Conservation (phyloP, 2,797 vertebrate species). For the Sarcoramphus papa region DNA sequence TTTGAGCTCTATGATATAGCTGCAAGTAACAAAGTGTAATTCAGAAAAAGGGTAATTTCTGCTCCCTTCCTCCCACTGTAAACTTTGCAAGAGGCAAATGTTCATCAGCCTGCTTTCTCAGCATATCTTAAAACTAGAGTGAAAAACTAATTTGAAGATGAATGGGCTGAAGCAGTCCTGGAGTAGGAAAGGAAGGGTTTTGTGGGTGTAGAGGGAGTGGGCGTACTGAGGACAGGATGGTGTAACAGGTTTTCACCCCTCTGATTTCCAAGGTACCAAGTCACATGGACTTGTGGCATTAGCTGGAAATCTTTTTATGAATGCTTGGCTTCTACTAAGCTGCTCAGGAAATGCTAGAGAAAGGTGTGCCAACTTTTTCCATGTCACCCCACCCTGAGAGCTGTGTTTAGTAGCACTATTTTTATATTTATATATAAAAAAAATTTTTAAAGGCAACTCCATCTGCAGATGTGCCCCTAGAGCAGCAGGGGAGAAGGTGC, state of each 20-base stretch:
- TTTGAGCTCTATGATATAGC: background rate
- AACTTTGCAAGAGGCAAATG: background rate
- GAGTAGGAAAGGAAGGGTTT: background rate
- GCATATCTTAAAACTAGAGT: background rate
- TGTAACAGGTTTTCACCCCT: background rate
- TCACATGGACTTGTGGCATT: background rate
- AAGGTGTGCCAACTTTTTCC: background rate
- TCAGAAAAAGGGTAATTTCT: background rate
- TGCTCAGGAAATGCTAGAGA: background rate
- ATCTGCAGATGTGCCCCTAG: background rate
- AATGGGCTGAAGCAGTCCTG: background rate
- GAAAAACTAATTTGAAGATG: background rate
- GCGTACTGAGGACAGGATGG: background rate
- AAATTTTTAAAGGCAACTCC: background rate
- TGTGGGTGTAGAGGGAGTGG: background rate
- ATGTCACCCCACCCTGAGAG: background rate
- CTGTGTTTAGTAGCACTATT: background rate
- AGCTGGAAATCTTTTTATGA: background rate
- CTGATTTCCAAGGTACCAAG: background rate
- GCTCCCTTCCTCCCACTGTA: background rate
- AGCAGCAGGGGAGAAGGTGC: background rate
- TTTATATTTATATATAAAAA: fast-evolving
- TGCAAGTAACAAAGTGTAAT: background rate
- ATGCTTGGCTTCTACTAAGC: background rate
- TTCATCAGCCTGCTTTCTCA: background rate